Evolutionary conservation across 2,888 invertebrate genomes (phyloP).

Genomic region (Tolmerus cingulatus): DNA sequence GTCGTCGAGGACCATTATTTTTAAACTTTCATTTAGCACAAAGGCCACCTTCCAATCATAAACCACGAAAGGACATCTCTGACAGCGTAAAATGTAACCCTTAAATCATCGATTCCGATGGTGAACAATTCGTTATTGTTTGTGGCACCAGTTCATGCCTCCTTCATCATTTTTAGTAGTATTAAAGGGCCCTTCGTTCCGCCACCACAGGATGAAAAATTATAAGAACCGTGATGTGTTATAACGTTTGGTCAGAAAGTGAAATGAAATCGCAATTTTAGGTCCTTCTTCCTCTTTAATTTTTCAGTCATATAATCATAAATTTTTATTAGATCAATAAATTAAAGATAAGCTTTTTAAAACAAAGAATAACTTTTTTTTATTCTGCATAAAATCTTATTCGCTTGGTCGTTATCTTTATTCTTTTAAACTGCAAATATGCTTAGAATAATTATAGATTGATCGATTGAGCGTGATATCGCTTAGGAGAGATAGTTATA

Average conservation of each 20-base stretch:
- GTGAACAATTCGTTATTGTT: slow-evolving; percentile 19
- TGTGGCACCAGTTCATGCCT: slow-evolving; percentile 12
- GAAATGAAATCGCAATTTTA: background rate
- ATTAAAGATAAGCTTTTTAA: no score
- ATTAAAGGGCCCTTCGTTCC: background rate
- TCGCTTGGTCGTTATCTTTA: no score
- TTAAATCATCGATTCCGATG: slow-evolving; percentile 15
- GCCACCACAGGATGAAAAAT: background rate
- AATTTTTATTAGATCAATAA: no score
- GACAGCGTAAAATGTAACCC: slow-evolving; percentile 25
- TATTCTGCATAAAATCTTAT: no score
- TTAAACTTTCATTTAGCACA: slow-evolving; percentile 10
- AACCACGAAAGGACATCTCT: slow-evolving; percentile 14
- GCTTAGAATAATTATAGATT: no score
- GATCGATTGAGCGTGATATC: no score
- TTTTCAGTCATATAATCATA: background rate
- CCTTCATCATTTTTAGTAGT: background rate
- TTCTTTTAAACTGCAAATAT: no score
- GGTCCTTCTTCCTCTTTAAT: background rate
- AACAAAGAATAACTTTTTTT: no score
- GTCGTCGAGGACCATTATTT: background rate
- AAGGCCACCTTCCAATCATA: background rate
- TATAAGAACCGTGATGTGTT: background rate
- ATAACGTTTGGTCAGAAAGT: background rate
- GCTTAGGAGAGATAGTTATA: no score